Evolutionary conservation across 2,113 vertebrate species (phyloP).

Genomic region (Tamias sibiricus): DNA sequence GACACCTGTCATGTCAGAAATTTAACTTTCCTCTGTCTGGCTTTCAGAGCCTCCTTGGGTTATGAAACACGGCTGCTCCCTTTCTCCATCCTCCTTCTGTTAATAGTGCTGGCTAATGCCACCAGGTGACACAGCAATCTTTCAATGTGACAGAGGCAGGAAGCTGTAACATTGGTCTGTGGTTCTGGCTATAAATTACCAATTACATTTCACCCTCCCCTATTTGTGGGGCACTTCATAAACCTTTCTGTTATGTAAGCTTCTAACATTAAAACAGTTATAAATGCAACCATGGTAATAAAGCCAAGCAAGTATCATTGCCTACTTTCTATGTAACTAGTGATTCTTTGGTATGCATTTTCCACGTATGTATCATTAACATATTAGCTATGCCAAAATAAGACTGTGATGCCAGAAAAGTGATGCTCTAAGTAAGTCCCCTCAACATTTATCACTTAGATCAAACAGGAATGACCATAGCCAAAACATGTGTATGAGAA

Average conservation of each 20-base stretch:
- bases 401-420: neutral
- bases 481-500: neutral
- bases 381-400: neutral
- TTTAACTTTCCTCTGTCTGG: rapidly evolving
- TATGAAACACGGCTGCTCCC: rapidly evolving
- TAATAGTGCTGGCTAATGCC: rapidly evolving
- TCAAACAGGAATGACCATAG: neutral
- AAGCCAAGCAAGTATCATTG: no score
- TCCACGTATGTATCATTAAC: neutral
- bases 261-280: neutral
- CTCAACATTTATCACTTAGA: neutral
- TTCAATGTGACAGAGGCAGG: neutral
- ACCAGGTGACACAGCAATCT: neutral
- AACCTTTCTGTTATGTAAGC: neutral
- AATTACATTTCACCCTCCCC: neutral
- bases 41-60: neutral
- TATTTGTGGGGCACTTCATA: neutral
- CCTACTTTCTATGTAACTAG: neutral
- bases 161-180: rapidly evolving
- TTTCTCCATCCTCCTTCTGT: neutral
- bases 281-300: neutral
- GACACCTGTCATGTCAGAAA: neutral
- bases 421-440: neutral
- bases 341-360: neutral
- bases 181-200: neutral